phyloP scores from a whole-genome alignment of 2,797 vertebrate species.

The Fistularia tabacaria region DNA sequence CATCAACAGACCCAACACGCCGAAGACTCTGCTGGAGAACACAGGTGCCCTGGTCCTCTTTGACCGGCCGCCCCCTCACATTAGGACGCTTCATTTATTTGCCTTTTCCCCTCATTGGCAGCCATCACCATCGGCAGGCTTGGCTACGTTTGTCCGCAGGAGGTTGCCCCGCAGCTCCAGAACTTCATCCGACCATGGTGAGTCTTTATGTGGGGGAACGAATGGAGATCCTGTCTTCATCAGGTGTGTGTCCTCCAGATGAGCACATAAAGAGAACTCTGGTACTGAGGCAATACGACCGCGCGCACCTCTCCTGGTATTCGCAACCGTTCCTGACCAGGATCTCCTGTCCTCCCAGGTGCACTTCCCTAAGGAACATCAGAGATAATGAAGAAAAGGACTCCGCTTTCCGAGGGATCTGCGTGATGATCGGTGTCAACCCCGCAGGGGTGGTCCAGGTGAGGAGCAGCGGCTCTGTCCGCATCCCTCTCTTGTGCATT shows the following conservation, averaged over 20 bases:
- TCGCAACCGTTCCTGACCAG: neutral
- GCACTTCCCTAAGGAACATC: conserved; percentile 91
- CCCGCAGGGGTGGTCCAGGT: conserved; percentile 94
- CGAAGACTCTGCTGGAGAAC: conserved; percentile 93
- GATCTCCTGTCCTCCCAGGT: conserved; percentile 69
- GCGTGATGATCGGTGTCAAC: conserved; percentile 96
- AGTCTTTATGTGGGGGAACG: conserved; percentile 42
- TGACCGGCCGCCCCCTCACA: no score
- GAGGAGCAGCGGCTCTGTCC: conserved; percentile 8
- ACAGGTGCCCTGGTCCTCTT: conserved; percentile 73
- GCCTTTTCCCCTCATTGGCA: conserved; percentile 48
- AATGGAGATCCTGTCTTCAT: neutral
- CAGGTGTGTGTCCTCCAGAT: neutral
- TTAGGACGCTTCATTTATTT: neutral
- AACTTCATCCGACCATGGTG: conserved; percentile 93
- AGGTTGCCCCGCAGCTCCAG: conserved; percentile 91
- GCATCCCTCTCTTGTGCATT: no score
- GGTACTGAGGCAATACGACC: no score
- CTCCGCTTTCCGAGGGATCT: conserved; percentile 93
- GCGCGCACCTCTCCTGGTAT: no score
- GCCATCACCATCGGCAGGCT: conserved; percentile 94
- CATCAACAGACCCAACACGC: conserved; percentile 93
- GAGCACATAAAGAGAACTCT: no score
- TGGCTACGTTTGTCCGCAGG: conserved; percentile 93
- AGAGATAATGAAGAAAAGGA: conserved; percentile 96